Evolutionary conservation across 1,140 invertebrate genomes (phyloP), one percentile per base, ranked within the genome.

Genomic region (Drosophila kohkoa): DNA sequence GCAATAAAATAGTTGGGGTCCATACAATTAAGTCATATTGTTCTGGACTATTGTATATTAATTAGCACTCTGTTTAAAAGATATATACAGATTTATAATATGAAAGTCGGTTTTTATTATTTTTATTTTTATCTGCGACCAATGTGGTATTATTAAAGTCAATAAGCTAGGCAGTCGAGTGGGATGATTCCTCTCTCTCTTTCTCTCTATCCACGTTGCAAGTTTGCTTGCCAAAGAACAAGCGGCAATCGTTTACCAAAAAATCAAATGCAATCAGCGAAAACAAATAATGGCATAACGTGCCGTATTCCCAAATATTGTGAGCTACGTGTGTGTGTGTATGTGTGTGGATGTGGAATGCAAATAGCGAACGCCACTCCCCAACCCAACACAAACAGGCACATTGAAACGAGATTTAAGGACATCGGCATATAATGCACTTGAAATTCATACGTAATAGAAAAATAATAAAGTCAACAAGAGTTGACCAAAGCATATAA

Each of bases 201-300:
- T 54, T 30, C 15, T 57, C 20, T 41, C 16, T 30, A 48, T 20
- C 13, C 15, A 20, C 25, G 2, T 49, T 71, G 49, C 41, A 51
- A 15, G 32, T 72, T 67, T 67, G 28, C 66, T 79, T 46, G 74
- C 74, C 59, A 74, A 68, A 68, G 64, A 68, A 46, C 41, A 74
- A 66, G 67, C 77, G 73, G 38, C 76, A 69, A 71, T 64, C 64
- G 73, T 77, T 88, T 87, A 77, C 83, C 82, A 38, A 82, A 87
- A 88, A 88, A 89, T 89, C 85, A 89, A 89, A 89, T 89, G 85
- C 85, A 89, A 89, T 89, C 85, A 89, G 85, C 78, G 85, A 89
- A 89, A 89, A 81, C 85, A 89, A 89, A 89, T 89, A 89, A 81
- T 89, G 85, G 85, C 85, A 90, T 89, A 89, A 89, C 85, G 85